Percentiles rank a stretch among this genome's conserved stretches.
These are phyloP conservation scores for Agriotes lineatus DNA, from an alignment of 2,888 invertebrate species.

Conservation along the genomic window DNA sequence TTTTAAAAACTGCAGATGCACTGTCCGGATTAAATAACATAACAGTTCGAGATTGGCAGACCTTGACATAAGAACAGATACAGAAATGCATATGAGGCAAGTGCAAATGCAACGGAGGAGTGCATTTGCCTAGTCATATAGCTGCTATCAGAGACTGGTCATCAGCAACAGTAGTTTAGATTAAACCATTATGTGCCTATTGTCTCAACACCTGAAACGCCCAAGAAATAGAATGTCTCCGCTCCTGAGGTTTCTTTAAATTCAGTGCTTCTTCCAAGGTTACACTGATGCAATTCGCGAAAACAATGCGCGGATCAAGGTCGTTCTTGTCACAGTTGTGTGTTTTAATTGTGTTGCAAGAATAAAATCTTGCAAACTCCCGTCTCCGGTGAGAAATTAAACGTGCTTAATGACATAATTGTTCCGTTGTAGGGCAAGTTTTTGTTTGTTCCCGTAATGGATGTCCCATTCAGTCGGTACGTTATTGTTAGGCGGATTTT, in stretches of 20 bases:
- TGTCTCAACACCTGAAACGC: neutral
- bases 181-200: too few species aligned
- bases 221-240: neutral
- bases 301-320: conserved; percentile 3
- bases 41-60: too few species aligned
- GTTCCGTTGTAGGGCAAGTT: neutral
- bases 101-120: too few species aligned
- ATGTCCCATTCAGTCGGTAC: neutral
- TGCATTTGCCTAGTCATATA: too few species aligned
- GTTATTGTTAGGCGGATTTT: too few species aligned
- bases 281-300: neutral
- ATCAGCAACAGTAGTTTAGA: too few species aligned
- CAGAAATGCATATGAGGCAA: too few species aligned
- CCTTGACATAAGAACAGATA: too few species aligned
- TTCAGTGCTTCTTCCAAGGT: neutral
- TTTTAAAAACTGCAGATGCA: too few species aligned
- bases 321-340: neutral
- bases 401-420: neutral
- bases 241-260: neutral
- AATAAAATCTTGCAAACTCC: neutral
- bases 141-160: too few species aligned
- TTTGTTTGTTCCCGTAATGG: neutral
- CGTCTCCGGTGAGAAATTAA: neutral
- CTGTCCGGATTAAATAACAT: too few species aligned
- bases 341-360: neutral